Base-by-base conservation (phyloP, 2,113 vertebrate genomes). In the Procavia capensis region DNA sequence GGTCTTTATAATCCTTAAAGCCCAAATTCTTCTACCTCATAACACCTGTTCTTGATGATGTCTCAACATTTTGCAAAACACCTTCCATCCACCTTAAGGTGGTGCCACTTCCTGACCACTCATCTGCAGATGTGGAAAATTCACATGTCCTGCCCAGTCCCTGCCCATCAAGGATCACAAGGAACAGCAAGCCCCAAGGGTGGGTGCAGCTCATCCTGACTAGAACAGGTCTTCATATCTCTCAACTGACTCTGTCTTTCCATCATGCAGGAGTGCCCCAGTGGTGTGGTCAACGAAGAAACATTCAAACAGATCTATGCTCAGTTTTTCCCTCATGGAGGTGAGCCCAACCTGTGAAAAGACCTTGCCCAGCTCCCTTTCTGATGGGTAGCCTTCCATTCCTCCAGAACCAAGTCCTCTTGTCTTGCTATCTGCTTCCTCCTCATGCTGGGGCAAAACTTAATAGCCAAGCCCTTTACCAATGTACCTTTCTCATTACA, bases 241-340 rank as follows among this genome's bases (percentile, higher is more conserved):
- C 27, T 7, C 45, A n/a, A 0, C 59, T 83, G 34, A 94, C 72
- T 54, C 72, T 78, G 76, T 93, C 39, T 45, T 29, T 45, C 34
- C 39, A 97, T 36, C 83, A 43, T 36, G 81, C 98, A 99, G 99
- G 99, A 99, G 97, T 99, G 99, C 96, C 99, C 99, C 95, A 99
- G 99, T 72, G 99, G 99, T 1, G 98, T 99, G 57, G 99, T 99
- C 96, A 99, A 99, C 66, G 99, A 99, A 97, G 99, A 99, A 31
- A 99, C 99, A 0, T 99, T 99, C 98, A 99, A 99, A 97, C 99
- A 99, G 97, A 99, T 99, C 97, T 99, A 99, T 87, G 99, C 99
- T 54, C 99, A 99, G 98, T 99, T 99, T 97, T 99, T 99, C 96
- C 99, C 99, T 97, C 99, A 99, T 20, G 99, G 99, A 98, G 99